Evolutionary conservation across 2,888 invertebrate genomes (phyloP).

Genomic region (Panorpa germanica): DNA sequence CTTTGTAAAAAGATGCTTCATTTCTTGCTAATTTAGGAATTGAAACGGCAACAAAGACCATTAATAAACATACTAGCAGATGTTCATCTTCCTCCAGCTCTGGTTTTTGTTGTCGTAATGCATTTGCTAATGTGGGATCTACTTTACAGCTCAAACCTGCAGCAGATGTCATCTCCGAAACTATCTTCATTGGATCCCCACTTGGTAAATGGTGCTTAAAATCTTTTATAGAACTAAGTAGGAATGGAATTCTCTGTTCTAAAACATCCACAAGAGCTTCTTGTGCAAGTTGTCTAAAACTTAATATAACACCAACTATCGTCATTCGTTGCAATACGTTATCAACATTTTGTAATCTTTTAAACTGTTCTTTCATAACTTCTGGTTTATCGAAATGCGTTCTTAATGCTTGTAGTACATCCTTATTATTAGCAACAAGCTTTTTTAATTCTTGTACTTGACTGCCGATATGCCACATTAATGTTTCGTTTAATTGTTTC

Average conservation of each 20-base stretch:
- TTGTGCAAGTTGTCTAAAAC: constrained; percentile 86
- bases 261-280: constrained; percentile 86
- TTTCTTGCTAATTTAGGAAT: constrained; percentile 85
- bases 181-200: constrained; percentile 76
- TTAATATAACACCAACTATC: constrained; percentile 92
- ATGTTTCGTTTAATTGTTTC: constrained; percentile 86
- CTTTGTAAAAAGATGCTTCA: constrained; percentile 75
- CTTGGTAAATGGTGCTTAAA: constrained; percentile 83
- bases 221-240: constrained; percentile 86
- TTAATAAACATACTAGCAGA: constrained; percentile 78
- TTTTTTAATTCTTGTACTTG: constrained; percentile 94
- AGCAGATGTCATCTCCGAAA: constrained; percentile 95
- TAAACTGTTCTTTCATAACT: constrained; percentile 92
- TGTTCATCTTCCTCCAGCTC: constrained; percentile 87
- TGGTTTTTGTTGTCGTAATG: constrained; percentile 73
- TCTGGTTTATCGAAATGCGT: constrained; percentile 98
- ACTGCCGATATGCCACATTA: constrained; percentile 97
- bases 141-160: constrained; percentile 88
- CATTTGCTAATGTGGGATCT: constrained; percentile 84
- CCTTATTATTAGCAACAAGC: constrained; percentile 81
- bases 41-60: constrained; percentile 98
- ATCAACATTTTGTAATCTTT: constrained; percentile 76
- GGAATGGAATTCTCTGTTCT: constrained; percentile 86
- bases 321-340: constrained; percentile 93
- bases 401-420: constrained; percentile 71